Evolutionary conservation across 2,888 invertebrate genomes (phyloP).

Genomic region (Tigriopus californicus): DNA sequence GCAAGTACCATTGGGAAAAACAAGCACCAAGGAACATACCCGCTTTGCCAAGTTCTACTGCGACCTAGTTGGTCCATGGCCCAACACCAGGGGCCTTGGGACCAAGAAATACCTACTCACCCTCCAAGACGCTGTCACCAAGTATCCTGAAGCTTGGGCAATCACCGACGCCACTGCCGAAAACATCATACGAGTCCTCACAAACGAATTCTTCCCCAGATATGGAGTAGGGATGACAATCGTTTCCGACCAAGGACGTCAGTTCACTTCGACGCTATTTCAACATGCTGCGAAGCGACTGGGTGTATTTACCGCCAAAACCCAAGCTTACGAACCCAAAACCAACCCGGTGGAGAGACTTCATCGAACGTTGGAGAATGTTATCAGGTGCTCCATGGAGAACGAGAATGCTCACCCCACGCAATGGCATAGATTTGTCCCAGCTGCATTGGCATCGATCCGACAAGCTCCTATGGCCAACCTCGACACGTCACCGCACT

Average conservation of each 20-base stretch:
- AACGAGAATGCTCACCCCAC: neutral
- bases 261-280: neutral
- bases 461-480: neutral
- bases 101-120: neutral
- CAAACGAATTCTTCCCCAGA: neutral
- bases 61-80: neutral
- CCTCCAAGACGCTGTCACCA: neutral
- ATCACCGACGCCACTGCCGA: neutral
- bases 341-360: neutral
- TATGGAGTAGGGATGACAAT: neutral
- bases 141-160: neutral
- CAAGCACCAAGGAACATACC: neutral
- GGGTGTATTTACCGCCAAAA: neutral
- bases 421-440: neutral
- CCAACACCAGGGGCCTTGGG: neutral
- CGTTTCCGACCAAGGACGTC: neutral
- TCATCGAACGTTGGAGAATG: neutral
- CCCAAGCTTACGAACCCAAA: slow-evolving; percentile 1
- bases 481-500: neutral
- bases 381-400: neutral
- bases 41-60: neutral
- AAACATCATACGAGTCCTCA: neutral
- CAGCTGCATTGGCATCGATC: neutral
- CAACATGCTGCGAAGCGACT: neutral
- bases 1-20: neutral